A percentile compares a stretch with the other conserved stretches of the same genome.
phyloP scores from a whole-genome alignment of 2,888 invertebrate genomes.

The Heteromyza rotundicornis region DNA sequence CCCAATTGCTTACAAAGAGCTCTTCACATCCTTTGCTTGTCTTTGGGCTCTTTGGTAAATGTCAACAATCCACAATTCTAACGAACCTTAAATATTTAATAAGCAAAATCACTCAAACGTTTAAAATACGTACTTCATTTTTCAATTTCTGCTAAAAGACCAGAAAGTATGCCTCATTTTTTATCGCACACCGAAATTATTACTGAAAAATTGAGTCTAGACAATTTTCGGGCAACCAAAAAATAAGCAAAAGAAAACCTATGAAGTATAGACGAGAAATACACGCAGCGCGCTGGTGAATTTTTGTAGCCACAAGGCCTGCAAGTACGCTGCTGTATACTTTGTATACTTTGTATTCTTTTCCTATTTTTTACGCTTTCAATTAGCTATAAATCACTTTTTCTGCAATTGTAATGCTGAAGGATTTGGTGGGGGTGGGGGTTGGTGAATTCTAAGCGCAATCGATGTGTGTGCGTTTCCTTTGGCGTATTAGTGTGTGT shows the following conservation, averaged over 20 bases:
- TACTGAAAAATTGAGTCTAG: neutral
- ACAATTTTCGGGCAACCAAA: neutral
- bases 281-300: too few species aligned
- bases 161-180: neutral
- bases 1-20: too few species aligned
- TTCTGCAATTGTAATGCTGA: neutral
- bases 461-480: neutral
- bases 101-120: too few species aligned
- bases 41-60: too few species aligned
- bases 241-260: too few species aligned
- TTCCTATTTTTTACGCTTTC: slow-evolving; percentile 18
- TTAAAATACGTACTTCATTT: too few species aligned
- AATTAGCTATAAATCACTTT: slow-evolving; percentile 3
- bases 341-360: too few species aligned
- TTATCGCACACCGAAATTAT: neutral
- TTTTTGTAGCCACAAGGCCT: too few species aligned
- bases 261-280: too few species aligned
- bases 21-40: too few species aligned
- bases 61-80: too few species aligned
- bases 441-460: neutral
- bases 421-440: neutral
- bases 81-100: too few species aligned
- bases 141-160: neutral
- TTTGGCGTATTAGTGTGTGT: neutral
- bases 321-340: neutral